Evolutionary conservation across 2,888 invertebrate species (phyloP).

Genomic region (Drosophila prolongata): DNA sequence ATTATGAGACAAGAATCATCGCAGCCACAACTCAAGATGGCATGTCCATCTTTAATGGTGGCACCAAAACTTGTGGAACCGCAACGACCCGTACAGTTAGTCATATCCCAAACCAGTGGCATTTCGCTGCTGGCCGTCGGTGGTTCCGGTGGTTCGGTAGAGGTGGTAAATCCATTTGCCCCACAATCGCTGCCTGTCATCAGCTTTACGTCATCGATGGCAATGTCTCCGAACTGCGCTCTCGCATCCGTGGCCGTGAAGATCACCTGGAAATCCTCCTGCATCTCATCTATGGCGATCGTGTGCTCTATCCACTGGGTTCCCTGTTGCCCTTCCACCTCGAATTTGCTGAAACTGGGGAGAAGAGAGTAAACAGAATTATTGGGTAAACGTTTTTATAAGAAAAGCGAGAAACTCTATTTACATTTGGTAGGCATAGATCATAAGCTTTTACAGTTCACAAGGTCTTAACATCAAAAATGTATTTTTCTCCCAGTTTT

Average conservation of each 20-base stretch:
- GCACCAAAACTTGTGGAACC: background rate
- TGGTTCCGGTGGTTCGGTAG: constrained; percentile 30
- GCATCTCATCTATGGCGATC: constrained; percentile 84
- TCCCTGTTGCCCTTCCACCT: constrained; percentile 88
- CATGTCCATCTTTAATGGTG: constrained; percentile 7
- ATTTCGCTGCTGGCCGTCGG: constrained; percentile 47
- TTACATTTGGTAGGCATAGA: no score
- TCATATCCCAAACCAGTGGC: constrained; percentile 77
- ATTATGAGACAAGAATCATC: constrained; percentile 85
- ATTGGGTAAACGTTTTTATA: background rate
- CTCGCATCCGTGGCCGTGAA: constrained; percentile 90
- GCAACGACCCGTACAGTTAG: constrained; percentile 66
- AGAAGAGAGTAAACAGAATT: no score
- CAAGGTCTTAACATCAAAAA: no score
- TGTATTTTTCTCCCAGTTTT: no score
- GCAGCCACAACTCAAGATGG: constrained; percentile 86
- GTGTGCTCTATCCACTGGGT: constrained; percentile 88
- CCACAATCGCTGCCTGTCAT: constrained; percentile 84
- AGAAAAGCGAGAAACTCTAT: no score
- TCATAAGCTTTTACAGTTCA: no score
- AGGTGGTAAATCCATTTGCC: constrained; percentile 24
- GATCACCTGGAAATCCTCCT: constrained; percentile 87
- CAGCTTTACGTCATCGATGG: constrained; percentile 91
- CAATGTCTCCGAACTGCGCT: constrained; percentile 90
- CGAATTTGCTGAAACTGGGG: constrained; percentile 86